Percentiles rank a stretch among this genome's conserved stretches.
These are phyloP conservation scores for Musca vetustissima DNA, from an alignment of 1,140 invertebrate genomes.

Conservation along the genomic window DNA sequence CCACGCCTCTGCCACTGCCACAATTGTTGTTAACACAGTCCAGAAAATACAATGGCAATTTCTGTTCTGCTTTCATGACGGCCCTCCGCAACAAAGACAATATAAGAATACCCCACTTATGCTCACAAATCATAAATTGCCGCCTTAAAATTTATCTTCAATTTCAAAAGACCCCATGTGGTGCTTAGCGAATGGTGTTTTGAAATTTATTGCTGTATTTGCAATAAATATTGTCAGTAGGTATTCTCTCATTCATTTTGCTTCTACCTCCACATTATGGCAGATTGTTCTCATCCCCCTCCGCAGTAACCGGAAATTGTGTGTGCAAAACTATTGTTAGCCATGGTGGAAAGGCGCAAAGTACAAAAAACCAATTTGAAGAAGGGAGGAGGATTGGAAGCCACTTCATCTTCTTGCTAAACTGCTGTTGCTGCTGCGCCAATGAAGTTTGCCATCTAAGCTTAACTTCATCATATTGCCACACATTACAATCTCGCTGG, in stretches of 20 bases:
- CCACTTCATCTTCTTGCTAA: neutral
- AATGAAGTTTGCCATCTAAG: neutral
- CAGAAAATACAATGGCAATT: no score
- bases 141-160: slow-evolving; percentile 57
- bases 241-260: slow-evolving; percentile 15
- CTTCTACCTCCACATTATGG: neutral
- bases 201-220: slow-evolving; percentile 57
- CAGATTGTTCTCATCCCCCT: neutral
- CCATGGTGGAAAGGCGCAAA: no score
- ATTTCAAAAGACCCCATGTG: slow-evolving; percentile 56
- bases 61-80: no score
- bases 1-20: no score
- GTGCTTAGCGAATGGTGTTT: slow-evolving; percentile 56
- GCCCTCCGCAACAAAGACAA: neutral
- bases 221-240: slow-evolving; percentile 56
- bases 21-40: no score
- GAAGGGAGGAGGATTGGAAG: neutral
- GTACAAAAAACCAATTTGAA: neutral
- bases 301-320: neutral
- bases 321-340: neutral
- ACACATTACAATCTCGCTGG: neutral
- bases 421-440: no score
- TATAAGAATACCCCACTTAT: slow-evolving; percentile 20
- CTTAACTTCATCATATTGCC: neutral
- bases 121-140: slow-evolving; percentile 56